Conservation (phyloP, 2,888 invertebrate species). For the Zelleria hepariella region DNA sequence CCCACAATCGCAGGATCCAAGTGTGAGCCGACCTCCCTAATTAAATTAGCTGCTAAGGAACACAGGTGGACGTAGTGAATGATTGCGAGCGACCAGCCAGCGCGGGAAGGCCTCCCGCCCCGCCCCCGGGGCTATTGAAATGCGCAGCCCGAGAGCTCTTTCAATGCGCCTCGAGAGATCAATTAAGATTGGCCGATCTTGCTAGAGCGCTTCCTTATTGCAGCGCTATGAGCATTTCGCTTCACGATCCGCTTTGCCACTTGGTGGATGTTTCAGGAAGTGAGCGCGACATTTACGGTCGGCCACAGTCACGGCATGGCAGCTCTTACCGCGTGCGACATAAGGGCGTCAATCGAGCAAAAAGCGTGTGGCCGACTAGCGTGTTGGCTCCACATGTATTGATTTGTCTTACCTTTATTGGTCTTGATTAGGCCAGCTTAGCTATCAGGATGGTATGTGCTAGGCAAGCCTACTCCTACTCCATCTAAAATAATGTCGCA, state of each 20-base stretch:
- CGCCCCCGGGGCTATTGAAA: background rate
- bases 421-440: too few species aligned
- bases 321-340: too few species aligned
- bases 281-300: too few species aligned
- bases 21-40: background rate
- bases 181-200: slow-evolving; percentile 2
- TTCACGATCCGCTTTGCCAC: background rate
- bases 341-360: too few species aligned
- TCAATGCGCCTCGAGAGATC: background rate
- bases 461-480: too few species aligned
- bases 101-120: background rate
- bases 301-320: too few species aligned
- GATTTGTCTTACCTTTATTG: too few species aligned
- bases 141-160: background rate
- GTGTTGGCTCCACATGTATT: too few species aligned
- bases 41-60: slow-evolving; percentile 1
- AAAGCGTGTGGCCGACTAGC: too few species aligned
- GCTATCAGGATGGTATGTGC: too few species aligned
- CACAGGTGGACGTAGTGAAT: slow-evolving; percentile 3
- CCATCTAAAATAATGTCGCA: too few species aligned
- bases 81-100: background rate
- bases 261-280: too few species aligned
- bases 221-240: background rate
- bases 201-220: slow-evolving; percentile 3
- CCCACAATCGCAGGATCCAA: background rate